A percentile compares a stretch with the other conserved stretches of the same genome.
These are phyloP conservation scores for Molorchus minor DNA, from an alignment of 2,888 invertebrate species.

Conservation along the genomic window DNA sequence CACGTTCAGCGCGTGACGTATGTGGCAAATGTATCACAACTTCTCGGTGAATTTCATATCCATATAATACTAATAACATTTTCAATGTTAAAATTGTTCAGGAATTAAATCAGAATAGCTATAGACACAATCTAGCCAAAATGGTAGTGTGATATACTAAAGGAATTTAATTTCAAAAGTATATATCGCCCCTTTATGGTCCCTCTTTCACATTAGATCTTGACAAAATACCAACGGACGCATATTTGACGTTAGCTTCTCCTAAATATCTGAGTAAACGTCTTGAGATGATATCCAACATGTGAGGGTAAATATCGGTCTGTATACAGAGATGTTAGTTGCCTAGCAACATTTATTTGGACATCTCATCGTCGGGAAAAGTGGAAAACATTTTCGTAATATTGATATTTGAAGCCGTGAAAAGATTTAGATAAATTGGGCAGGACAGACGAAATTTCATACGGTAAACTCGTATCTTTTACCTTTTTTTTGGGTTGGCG, in stretches of 20 bases:
- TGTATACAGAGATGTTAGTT: conserved; percentile 15
- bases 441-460: background rate
- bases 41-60: too few species aligned
- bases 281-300: conserved; percentile 35
- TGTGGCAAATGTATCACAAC: too few species aligned
- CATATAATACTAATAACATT: too few species aligned
- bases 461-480: background rate
- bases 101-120: too few species aligned
- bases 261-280: conserved; percentile 35
- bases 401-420: background rate
- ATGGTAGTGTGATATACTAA: too few species aligned
- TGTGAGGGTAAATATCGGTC: conserved; percentile 33
- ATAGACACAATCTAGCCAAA: too few species aligned
- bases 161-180: too few species aligned
- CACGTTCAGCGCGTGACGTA: too few species aligned
- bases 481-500: too few species aligned
- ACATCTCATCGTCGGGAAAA: background rate
- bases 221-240: conserved; percentile 33
- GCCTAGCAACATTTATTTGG: conserved; percentile 13
- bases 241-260: conserved; percentile 36
- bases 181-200: too few species aligned
- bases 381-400: conserved; percentile 2
- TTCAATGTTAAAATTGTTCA: too few species aligned
- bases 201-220: conserved; percentile 8
- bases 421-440: background rate